A percentile compares a stretch with the other conserved stretches of the same genome.
phyloP scores from a whole-genome alignment of 2,888 invertebrate species.

The Linnaemya vulpina region DNA sequence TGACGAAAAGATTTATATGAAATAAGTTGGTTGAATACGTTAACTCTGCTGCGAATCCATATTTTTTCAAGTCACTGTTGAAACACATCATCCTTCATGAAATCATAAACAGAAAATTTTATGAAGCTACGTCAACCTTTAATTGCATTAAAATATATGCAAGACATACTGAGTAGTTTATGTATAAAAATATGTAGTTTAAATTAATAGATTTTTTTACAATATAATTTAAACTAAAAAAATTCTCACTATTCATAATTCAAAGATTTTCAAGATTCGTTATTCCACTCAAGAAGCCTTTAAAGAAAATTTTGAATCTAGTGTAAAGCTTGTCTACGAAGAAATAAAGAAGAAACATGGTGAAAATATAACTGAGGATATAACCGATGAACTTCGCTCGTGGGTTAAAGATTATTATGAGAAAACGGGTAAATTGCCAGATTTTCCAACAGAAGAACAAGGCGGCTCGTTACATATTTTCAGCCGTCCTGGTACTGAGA shows the following conservation, averaged over 20 bases:
- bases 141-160: too few relatives aligned
- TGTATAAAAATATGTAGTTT: not conserved
- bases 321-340: slow-evolving; percentile 86
- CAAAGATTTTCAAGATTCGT: slow-evolving; percentile 83
- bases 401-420: slow-evolving; percentile 94
- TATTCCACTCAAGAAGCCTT: slow-evolving; percentile 87
- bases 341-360: slow-evolving; percentile 89
- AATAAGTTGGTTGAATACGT: too few relatives aligned
- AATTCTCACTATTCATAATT: not conserved
- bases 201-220: not conserved
- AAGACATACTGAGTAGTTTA: too few relatives aligned
- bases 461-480: slow-evolving; percentile 94
- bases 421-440: slow-evolving; percentile 93
- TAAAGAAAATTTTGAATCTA: slow-evolving; percentile 88
- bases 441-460: slow-evolving; percentile 94
- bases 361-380: slow-evolving; percentile 91
- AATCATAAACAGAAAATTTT: too few relatives aligned
- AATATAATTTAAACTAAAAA: not conserved
- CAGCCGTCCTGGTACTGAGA: slow-evolving; percentile 91
- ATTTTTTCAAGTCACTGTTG: too few relatives aligned
- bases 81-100: too few relatives aligned
- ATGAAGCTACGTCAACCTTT: too few relatives aligned
- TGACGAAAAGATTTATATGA: too few relatives aligned
- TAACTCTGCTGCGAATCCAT: too few relatives aligned
- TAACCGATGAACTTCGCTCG: slow-evolving; percentile 92